Percentiles rank a stretch among this genome's conserved stretches.
Conservation (phyloP, 2,888 invertebrate genomes). For the Eilema depressum region DNA sequence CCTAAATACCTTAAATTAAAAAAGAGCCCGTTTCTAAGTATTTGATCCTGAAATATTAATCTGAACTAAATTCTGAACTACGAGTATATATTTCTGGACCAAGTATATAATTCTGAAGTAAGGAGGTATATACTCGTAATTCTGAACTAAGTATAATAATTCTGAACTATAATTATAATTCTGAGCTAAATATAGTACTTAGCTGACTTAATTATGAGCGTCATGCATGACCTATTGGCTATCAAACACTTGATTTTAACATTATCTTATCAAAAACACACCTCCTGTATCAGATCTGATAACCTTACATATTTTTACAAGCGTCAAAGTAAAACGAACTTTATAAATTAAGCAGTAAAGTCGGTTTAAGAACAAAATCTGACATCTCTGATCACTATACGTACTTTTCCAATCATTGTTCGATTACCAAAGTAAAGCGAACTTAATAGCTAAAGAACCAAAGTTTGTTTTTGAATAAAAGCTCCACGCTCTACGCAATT, state of each 20-base stretch:
- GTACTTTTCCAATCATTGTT: neutral
- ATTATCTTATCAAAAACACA: conserved; percentile 14
- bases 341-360: neutral
- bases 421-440: neutral
- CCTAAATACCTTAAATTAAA: too few relatives aligned
- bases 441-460: neutral
- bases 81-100: too few relatives aligned
- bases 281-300: conserved; percentile 16
- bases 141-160: too few relatives aligned
- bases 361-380: neutral
- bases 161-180: too few relatives aligned
- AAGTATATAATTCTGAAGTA: too few relatives aligned
- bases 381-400: neutral
- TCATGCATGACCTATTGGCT: neutral
- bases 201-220: neutral
- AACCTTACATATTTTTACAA: neutral
- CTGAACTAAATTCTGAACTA: too few relatives aligned
- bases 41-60: too few relatives aligned
- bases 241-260: neutral
- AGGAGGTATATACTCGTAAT: too few relatives aligned
- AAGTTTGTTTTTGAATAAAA: neutral
- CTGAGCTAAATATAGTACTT: too few relatives aligned
- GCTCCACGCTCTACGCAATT: neutral
- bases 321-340: neutral
- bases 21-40: too few relatives aligned